phyloP scores from a whole-genome alignment of 2,888 invertebrate species.

The Dasysyrphus tricinctus region DNA sequence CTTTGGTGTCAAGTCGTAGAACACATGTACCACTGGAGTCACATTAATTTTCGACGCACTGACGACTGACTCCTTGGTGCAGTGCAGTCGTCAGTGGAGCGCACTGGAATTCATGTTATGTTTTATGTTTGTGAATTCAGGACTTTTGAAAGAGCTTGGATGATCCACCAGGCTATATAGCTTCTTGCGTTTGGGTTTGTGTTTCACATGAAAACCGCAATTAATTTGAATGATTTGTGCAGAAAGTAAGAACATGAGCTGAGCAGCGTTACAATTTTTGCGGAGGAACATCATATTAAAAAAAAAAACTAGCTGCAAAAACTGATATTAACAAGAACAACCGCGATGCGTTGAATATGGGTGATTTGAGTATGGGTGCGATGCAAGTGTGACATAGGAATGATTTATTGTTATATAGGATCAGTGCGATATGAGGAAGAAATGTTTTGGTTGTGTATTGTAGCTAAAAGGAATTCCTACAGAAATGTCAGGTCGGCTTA shows the following conservation, averaged over 20 bases:
- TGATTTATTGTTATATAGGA: slow-evolving; percentile 61
- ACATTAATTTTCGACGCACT: slow-evolving; percentile 69
- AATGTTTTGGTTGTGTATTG: not conserved
- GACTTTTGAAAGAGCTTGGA: slow-evolving; percentile 37
- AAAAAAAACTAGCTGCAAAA: slow-evolving; percentile 28
- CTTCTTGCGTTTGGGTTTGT: slow-evolving; percentile 22
- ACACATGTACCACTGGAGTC: slow-evolving; percentile 71
- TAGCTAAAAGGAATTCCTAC: slow-evolving; percentile 24
- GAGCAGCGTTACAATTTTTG: slow-evolving; percentile 47
- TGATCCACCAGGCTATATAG: slow-evolving; percentile 20
- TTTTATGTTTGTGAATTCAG: slow-evolving; percentile 36
- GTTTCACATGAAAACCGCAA: slow-evolving; percentile 57
- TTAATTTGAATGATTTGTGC: slow-evolving; percentile 75
- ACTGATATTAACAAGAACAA: not conserved
- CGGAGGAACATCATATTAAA: slow-evolving; percentile 24
- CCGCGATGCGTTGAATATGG: slow-evolving; percentile 9
- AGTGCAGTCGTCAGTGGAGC: not conserved
- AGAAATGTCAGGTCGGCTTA: not conserved
- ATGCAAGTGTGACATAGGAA: slow-evolving; percentile 32
- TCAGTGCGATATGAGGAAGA: slow-evolving; percentile 59
- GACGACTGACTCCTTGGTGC: slow-evolving; percentile 39
- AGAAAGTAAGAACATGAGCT: slow-evolving; percentile 41
- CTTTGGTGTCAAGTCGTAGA: slow-evolving; percentile 72
- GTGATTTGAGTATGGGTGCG: slow-evolving; percentile 5
- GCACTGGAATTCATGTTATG: slow-evolving; percentile 59